Evolutionary conservation across 2,888 invertebrate genomes (phyloP).

Genomic region (Tachystola acroxantha): DNA sequence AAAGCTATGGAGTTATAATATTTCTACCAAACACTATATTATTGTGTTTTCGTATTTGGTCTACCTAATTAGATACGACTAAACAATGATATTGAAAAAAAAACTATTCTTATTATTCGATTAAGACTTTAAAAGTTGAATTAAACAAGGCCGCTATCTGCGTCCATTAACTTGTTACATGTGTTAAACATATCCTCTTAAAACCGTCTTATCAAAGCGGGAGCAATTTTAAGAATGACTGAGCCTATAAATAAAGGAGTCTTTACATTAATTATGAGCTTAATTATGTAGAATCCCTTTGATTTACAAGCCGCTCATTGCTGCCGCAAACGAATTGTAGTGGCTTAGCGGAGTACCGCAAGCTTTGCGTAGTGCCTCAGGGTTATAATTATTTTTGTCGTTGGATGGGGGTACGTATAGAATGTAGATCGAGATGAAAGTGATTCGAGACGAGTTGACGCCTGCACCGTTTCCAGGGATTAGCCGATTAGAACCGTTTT

Average conservation of each 20-base stretch:
- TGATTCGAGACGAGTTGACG: conserved; percentile 61
- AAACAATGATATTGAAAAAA: conserved; percentile 14
- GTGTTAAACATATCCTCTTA: conserved; percentile 65
- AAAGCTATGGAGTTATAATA: conserved; percentile 24
- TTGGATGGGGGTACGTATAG: conserved; percentile 38
- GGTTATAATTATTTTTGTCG: conserved; percentile 73
- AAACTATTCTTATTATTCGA: conserved; percentile 11
- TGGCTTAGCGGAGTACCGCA: conserved; percentile 69
- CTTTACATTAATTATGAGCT: conserved; percentile 77
- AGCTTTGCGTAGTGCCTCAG: conserved; percentile 50
- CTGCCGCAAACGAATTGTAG: conserved; percentile 74
- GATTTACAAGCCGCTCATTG: conserved; percentile 75
- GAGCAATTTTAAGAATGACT: conserved; percentile 73
- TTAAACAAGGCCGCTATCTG: conserved; percentile 44
- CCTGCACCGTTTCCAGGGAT: conserved; percentile 59
- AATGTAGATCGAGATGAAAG: conserved; percentile 64
- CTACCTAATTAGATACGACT: too few relatives aligned
- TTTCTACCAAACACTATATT: background rate
- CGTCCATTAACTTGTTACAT: conserved; percentile 59
- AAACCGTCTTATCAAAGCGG: conserved; percentile 61
- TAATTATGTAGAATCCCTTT: conserved; percentile 77
- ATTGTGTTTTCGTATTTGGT: background rate
- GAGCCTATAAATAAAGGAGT: conserved; percentile 70
- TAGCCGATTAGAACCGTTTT: conserved; percentile 41
- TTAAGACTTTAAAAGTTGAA: conserved; percentile 26